Percentiles rank a stretch among this genome's conserved stretches.
These are phyloP conservation scores for Periophthalmus magnuspinnatus DNA, from an alignment of 2,797 vertebrate species.

Conservation along the genomic window DNA sequence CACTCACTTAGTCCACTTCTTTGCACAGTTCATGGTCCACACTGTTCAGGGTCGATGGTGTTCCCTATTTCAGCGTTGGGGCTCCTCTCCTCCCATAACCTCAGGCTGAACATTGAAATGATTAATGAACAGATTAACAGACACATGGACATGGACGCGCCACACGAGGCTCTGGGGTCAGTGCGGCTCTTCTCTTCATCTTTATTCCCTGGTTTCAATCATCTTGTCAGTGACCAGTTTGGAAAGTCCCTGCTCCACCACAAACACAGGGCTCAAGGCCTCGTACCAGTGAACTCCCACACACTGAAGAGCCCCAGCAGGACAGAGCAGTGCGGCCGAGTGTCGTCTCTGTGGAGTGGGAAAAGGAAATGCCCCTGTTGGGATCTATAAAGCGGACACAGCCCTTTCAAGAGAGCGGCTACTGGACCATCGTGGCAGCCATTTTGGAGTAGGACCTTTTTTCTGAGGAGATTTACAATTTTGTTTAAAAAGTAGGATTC, in stretches of 20 bases:
- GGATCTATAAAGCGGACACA: conserved; percentile 60
- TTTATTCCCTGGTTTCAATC: conserved; percentile 29
- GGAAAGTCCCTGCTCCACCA: conserved; percentile 48
- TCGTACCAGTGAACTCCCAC: conserved; percentile 42
- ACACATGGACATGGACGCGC: neutral
- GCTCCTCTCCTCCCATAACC: neutral
- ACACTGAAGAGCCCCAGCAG: conserved; percentile 41
- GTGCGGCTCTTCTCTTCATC: conserved; percentile 4
- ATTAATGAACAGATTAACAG: neutral
- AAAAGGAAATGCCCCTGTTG: conserved; percentile 50
- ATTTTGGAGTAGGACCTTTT: neutral
- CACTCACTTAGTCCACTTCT: no score
- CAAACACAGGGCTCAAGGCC: conserved; percentile 25
- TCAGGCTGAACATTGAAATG: neutral
- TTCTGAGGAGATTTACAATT: no score
- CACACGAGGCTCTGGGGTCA: neutral
- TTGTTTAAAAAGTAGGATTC: no score
- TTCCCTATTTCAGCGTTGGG: neutral
- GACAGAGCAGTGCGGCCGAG: conserved; percentile 44
- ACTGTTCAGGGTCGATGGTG: no score
- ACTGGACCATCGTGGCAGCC: conserved; percentile 36
- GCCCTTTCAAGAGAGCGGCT: conserved; percentile 36
- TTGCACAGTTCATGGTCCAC: no score
- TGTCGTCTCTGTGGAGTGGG: conserved; percentile 19
- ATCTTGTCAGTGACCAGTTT: conserved; percentile 20